Base-by-base conservation (phyloP, 37 sponge, comb jelly and placozoan species). In the Beroe forskalii region DNA sequence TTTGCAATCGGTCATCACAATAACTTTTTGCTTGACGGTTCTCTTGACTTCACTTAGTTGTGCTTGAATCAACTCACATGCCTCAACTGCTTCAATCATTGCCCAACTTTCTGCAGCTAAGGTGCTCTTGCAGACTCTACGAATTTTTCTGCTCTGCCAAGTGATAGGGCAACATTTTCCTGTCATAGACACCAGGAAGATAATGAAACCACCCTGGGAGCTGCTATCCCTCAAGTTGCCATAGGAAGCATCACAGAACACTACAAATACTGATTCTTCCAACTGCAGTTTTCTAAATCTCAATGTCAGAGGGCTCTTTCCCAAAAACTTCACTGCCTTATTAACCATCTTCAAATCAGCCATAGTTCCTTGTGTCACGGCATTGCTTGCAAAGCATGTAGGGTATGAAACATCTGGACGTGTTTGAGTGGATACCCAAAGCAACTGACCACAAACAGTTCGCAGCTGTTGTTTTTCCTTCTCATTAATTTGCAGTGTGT, bases 31-130 rank as follows among this genome's bases (percentile, higher is more conserved):
- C 14, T 22, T 64, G 20, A 22, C 4, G 25, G 66, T n/a, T 64
- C 31, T 4, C 31, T 6, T 64, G 4, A 64, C 66, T 22, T 64
- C 66, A 64, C 30, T 30, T 6, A 64, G 31, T 23, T 64, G 66
- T 64, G 66, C 17, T 64, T 64, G 25, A 22, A 64, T 3, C 4
- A 64, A 27, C 31, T 64, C 66, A 23, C 66, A 23, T 4, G 24
- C 4, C 30, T 64, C 66, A n/a, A 64, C 25, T 6, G 66, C 66
- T 23, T 64, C 66, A 22, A 64, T 64, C 66, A 64, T 64, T 22
- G 66, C 66, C 66, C 66, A 64, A 27, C 66, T 64, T 64, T 64
- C 66, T 64, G 66, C 66, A 6, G 66, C 66, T 22, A 64, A 23
- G 6, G 66, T 64, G 31, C 66, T 64, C 17, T 64, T 64, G 31